A percentile compares a stretch with the other conserved stretches of the same genome.
phyloP scores from a whole-genome alignment of 2,797 vertebrate species.

The Ptychobarbus kaznakovi region DNA sequence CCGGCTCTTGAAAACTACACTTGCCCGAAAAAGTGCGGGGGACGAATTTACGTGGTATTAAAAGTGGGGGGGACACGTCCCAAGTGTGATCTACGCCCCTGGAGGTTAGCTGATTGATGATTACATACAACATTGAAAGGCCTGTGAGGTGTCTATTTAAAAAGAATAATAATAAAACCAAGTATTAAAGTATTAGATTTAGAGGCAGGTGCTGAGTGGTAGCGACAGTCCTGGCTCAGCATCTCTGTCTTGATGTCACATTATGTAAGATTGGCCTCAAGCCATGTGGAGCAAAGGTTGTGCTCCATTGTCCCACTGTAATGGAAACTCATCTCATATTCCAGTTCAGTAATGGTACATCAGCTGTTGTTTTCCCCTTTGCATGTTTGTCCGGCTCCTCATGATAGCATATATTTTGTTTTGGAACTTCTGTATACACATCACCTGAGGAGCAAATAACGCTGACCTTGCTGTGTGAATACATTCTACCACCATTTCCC shows the following conservation, averaged over 20 bases:
- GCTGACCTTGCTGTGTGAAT: background rate
- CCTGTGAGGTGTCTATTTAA: background rate
- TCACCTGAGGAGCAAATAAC: background rate
- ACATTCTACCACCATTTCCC: background rate
- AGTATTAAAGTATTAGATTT: background rate
- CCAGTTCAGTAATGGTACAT: background rate
- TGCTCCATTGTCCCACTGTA: slow-evolving; percentile 13
- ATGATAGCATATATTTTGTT: background rate
- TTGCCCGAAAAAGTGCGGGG: too few relatives aligned
- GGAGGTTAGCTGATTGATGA: background rate
- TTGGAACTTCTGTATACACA: background rate
- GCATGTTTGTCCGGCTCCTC: background rate
- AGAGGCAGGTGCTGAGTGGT: background rate
- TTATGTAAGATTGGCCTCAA: slow-evolving; percentile 14
- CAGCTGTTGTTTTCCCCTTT: slow-evolving; percentile 24
- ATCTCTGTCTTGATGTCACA: slow-evolving; percentile 4
- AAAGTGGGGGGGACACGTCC: too few relatives aligned
- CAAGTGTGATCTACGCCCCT: too few relatives aligned
- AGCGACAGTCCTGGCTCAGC: background rate
- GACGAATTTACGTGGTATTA: too few relatives aligned
- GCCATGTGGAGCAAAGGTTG: slow-evolving; percentile 36
- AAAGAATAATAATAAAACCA: background rate
- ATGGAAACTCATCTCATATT: slow-evolving; percentile 37
- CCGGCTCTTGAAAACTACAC: too few relatives aligned
- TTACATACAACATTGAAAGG: background rate